These are phyloP conservation scores for Dorcus parallelipipedus DNA, from an alignment of 2,888 invertebrate genomes.

Conservation along the genomic window DNA sequence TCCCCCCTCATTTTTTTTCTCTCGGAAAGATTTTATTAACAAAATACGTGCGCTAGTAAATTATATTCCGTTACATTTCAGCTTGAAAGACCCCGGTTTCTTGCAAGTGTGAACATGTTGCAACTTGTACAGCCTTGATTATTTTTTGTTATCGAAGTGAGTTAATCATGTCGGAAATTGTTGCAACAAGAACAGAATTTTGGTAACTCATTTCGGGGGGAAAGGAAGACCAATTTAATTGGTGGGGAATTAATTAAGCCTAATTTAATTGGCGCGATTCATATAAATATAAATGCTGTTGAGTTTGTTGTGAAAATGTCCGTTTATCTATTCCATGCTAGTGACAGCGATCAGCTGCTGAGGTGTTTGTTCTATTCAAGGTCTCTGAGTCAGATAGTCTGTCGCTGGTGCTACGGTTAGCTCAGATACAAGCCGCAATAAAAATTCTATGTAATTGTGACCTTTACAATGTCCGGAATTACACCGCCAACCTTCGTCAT, in stretches of 20 bases:
- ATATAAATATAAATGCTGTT: not conserved
- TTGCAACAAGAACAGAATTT: too few relatives aligned
- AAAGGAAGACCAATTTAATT: too few relatives aligned
- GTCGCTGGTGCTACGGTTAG: not conserved
- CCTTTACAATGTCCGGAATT: constrained; percentile 26
- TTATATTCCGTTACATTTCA: too few relatives aligned
- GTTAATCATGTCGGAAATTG: too few relatives aligned
- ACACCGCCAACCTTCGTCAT: constrained; percentile 20
- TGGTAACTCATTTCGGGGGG: too few relatives aligned
- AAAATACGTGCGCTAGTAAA: too few relatives aligned
- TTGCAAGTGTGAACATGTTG: too few relatives aligned
- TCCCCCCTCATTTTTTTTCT: too few relatives aligned
- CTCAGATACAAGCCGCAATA: constrained; percentile 16
- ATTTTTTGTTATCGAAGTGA: too few relatives aligned
- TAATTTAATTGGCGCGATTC: not conserved
- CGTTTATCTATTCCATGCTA: not conserved
- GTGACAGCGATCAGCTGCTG: constrained; percentile 19
- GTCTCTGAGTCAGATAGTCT: constrained; percentile 25
- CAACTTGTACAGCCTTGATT: too few relatives aligned
- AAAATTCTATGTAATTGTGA: constrained; percentile 25
- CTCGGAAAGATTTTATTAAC: too few relatives aligned
- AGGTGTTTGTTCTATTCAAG: constrained; percentile 44
- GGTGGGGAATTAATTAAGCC: not conserved
- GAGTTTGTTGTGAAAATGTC: not conserved
- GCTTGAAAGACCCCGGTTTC: too few relatives aligned